These are phyloP conservation scores for Scleropages formosus DNA, from an alignment of 2,797 vertebrate species.

Conservation along the genomic window DNA sequence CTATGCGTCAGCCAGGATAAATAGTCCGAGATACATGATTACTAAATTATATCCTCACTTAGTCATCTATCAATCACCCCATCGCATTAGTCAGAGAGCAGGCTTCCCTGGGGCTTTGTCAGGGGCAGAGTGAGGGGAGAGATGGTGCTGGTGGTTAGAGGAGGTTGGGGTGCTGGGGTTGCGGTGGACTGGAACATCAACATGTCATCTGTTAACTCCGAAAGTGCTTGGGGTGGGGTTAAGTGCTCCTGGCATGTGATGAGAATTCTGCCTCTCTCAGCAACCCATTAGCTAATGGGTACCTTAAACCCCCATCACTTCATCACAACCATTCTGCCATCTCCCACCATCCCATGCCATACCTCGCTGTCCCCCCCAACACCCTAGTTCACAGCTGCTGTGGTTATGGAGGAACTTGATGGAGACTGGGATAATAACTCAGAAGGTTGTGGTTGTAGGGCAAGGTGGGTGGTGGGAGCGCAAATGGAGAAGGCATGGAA, in stretches of 20 bases:
- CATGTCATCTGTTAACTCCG: slow-evolving; percentile 59
- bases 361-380: slow-evolving; percentile 42
- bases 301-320: slow-evolving; percentile 71
- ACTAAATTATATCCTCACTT: slow-evolving; percentile 68
- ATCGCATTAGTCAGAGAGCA: slow-evolving; percentile 42
- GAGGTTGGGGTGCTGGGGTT: slow-evolving; percentile 17
- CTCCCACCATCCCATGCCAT: background rate
- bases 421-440: background rate
- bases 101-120: slow-evolving; percentile 50
- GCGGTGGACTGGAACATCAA: slow-evolving; percentile 32
- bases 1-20: slow-evolving; percentile 50
- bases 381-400: slow-evolving; percentile 64
- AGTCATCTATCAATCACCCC: slow-evolving; percentile 68
- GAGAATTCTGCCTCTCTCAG: slow-evolving; percentile 64
- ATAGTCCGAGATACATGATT: slow-evolving; percentile 60
- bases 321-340: slow-evolving; percentile 51
- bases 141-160: slow-evolving; percentile 16
- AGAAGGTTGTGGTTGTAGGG: background rate
- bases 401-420: slow-evolving; percentile 51
- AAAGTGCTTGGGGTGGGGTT: slow-evolving; percentile 58
- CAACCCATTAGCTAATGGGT: slow-evolving; percentile 93
- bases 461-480: background rate
- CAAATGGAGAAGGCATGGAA: background rate
- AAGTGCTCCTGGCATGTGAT: slow-evolving; percentile 58
- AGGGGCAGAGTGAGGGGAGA: slow-evolving; percentile 33